These are phyloP conservation scores for Morone chrysops DNA, from an alignment of 2,113 vertebrate species.

Conservation along the genomic window DNA sequence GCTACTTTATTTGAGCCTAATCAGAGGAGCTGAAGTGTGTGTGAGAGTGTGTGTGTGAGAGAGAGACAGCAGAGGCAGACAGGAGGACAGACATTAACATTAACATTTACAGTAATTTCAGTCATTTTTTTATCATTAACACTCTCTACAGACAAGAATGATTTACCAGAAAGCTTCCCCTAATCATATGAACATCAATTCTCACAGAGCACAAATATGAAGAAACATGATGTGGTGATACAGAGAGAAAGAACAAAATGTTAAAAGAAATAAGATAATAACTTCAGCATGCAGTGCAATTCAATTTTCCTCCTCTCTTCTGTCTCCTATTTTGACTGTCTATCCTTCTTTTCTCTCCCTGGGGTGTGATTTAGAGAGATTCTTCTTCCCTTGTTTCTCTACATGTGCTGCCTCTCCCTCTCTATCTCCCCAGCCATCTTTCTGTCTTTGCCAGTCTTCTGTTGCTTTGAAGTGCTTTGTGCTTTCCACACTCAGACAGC, in stretches of 20 bases:
- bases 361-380: slow-evolving; percentile 39
- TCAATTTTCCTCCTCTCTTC: slow-evolving; percentile 11
- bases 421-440: slow-evolving; percentile 61
- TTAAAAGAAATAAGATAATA: slow-evolving; percentile 22
- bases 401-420: slow-evolving; percentile 51
- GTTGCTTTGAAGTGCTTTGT: slow-evolving; percentile 76
- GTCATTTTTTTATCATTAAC: not conserved
- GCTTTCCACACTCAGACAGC: slow-evolving; percentile 57
- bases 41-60: not conserved
- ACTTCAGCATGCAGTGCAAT: slow-evolving; percentile 16
- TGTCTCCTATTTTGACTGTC: not conserved
- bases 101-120: slow-evolving; percentile 5
- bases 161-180: not conserved
- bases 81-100: slow-evolving; percentile 11
- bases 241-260: not conserved
- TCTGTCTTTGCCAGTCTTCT: slow-evolving; percentile 61
- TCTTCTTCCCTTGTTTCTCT: slow-evolving; percentile 35
- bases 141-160: not conserved
- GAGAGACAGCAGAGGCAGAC: slow-evolving; percentile 2
- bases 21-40: slow-evolving; percentile 38
- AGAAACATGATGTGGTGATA: slow-evolving; percentile 5
- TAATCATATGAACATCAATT: slow-evolving; percentile 18
- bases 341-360: slow-evolving; percentile 20
- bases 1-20: slow-evolving; percentile 48
- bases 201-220: slow-evolving; percentile 11